phyloP scores from a whole-genome alignment of 2,888 invertebrate genomes.

The Lottia gigantea region DNA sequence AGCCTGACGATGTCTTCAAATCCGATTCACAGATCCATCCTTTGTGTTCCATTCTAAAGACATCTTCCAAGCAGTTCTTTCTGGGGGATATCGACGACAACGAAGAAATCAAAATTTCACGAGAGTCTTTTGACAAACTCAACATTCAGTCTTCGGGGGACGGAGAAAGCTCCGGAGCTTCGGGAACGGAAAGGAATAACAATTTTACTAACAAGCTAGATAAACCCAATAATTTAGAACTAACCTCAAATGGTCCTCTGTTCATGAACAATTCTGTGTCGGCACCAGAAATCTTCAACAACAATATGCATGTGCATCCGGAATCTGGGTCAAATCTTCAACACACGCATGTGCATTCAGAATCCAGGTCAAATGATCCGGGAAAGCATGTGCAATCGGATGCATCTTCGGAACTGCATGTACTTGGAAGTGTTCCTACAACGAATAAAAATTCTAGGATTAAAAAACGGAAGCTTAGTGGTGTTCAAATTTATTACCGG shows the following conservation, averaged over 20 bases:
- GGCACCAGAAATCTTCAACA: neutral
- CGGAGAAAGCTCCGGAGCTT: neutral
- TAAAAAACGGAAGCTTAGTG: neutral
- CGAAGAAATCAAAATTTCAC: slow-evolving; percentile 6
- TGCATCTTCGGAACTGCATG: no score
- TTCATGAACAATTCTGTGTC: neutral
- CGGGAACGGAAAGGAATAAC: neutral
- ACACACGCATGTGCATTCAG: neutral
- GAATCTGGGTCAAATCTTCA: neutral
- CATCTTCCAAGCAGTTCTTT: neutral
- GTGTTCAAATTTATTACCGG: slow-evolving; percentile 10
- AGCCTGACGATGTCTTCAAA: slow-evolving; percentile 18
- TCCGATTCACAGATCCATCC: neutral
- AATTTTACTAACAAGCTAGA: neutral
- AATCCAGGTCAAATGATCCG: no score
- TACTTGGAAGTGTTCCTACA: neutral
- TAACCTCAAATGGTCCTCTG: neutral
- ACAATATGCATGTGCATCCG: neutral
- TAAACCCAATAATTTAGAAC: neutral
- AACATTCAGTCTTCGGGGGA: neutral
- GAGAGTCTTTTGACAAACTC: neutral
- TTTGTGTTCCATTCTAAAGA: neutral
- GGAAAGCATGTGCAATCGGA: neutral
- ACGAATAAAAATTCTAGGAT: neutral
- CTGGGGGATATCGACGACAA: slow-evolving; percentile 1